Evolutionary conservation across 2,888 invertebrate genomes (phyloP).

Genomic region (Ectemnius lituratus): DNA sequence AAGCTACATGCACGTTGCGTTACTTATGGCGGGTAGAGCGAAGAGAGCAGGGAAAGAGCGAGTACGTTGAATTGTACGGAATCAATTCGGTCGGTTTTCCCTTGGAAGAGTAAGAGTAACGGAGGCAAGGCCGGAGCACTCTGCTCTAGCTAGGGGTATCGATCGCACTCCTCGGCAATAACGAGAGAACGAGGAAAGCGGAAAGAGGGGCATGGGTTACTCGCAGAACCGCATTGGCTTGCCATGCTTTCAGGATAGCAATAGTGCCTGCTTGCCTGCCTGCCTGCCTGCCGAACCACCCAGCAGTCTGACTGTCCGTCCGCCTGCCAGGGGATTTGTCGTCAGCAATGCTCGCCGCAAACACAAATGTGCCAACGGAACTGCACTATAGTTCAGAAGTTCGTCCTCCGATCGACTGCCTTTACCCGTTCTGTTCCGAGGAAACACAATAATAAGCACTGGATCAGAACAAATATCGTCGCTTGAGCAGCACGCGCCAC

Average conservation of each 20-base stretch:
- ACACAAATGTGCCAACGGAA: constrained; percentile 33
- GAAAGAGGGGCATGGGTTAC: background rate
- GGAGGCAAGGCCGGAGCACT: too few relatives aligned
- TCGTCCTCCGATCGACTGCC: background rate
- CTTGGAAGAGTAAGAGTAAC: background rate
- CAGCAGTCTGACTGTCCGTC: too few relatives aligned
- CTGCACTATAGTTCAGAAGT: constrained; percentile 25
- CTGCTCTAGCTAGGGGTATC: constrained; percentile 16
- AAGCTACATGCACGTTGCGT: constrained; percentile 8
- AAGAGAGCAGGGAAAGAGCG: too few relatives aligned
- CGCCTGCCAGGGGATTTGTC: constrained; percentile 42
- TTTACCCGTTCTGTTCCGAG: background rate
- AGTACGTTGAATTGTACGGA: background rate
- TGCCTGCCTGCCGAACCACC: too few relatives aligned
- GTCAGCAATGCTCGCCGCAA: constrained; percentile 24
- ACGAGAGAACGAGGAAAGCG: constrained; percentile 1
- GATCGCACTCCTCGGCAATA: constrained; percentile 19
- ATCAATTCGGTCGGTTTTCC: constrained; percentile 1
- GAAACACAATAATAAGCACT: background rate
- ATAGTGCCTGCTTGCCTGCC: constrained; percentile 5
- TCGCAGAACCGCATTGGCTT: constrained; percentile 4
- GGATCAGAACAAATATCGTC: too few relatives aligned
- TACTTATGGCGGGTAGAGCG: too few relatives aligned
- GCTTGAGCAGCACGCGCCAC: too few relatives aligned
- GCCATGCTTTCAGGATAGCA: constrained; percentile 22